phyloP scores from a whole-genome alignment of 2,888 invertebrate genomes.

The Deroplatys truncata region DNA sequence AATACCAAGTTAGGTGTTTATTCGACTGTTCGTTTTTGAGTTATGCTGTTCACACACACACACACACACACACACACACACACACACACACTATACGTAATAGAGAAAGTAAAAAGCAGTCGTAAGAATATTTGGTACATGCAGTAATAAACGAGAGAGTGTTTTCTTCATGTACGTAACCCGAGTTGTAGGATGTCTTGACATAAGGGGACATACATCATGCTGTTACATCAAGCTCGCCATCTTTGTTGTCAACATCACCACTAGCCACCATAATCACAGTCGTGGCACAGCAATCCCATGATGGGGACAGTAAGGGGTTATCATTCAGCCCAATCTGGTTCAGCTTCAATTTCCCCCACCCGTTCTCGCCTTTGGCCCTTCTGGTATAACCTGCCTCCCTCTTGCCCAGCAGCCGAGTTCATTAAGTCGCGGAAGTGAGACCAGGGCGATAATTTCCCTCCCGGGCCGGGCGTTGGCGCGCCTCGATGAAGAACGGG shows the following conservation, averaged over 20 bases:
- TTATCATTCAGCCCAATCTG: background rate
- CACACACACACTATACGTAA: too few relatives aligned
- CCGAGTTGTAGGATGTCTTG: too few relatives aligned
- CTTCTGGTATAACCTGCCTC: background rate
- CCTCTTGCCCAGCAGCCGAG: background rate
- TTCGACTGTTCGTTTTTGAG: too few relatives aligned
- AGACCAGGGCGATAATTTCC: constrained; percentile 9
- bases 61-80: too few relatives aligned
- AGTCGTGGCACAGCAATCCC: background rate
- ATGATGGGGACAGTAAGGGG: background rate
- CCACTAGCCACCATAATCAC: background rate
- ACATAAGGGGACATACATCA: too few relatives aligned
- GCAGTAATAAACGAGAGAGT: too few relatives aligned
- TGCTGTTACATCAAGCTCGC: background rate
- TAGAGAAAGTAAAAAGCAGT: too few relatives aligned
- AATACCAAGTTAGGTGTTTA: too few relatives aligned
- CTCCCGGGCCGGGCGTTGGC: background rate
- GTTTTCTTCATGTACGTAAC: too few relatives aligned
- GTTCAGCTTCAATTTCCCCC: background rate
- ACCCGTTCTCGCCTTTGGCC: background rate
- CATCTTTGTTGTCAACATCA: background rate
- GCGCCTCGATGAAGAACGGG: constrained; percentile 1
- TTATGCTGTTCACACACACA: too few relatives aligned
- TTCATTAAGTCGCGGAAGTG: constrained; percentile 17
- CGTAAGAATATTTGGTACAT: too few relatives aligned